A percentile compares a stretch with the other conserved stretches of the same genome.
phyloP scores from a whole-genome alignment of 2,113 vertebrate species.

The Nerophis ophidion region DNA sequence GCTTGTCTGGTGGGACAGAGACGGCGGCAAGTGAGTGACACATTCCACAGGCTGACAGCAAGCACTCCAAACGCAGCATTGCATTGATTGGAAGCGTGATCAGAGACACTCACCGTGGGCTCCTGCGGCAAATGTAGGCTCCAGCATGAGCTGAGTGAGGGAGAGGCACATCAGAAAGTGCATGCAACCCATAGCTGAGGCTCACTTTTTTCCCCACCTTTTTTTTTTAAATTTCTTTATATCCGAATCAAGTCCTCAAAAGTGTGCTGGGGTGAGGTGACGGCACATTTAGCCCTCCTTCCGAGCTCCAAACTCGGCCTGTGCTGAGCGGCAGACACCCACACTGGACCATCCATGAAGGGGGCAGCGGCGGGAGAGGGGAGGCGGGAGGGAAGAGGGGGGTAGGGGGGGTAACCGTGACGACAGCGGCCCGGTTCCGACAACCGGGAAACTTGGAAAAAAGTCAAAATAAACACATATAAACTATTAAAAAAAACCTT shows the following conservation, averaged over 20 bases:
- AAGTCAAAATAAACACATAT: neutral
- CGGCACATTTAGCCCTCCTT: slow-evolving; percentile 54
- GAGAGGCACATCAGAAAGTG: slow-evolving; percentile 69
- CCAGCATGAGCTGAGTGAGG: slow-evolving; percentile 58
- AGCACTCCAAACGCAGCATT: neutral
- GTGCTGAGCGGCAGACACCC: slow-evolving; percentile 65
- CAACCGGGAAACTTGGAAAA: slow-evolving; percentile 45
- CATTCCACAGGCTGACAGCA: slow-evolving; percentile 15
- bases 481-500: too few species aligned
- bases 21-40: slow-evolving; percentile 53
- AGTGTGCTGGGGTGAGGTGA: slow-evolving; percentile 25
- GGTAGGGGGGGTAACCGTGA: slow-evolving; percentile 61
- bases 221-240: too few species aligned
- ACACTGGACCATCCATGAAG: slow-evolving; percentile 72
- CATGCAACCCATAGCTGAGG: slow-evolving; percentile 68
- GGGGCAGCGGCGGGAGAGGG: slow-evolving; percentile 22
- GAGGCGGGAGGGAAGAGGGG: slow-evolving; percentile 12
- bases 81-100: neutral
- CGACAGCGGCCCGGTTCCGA: slow-evolving; percentile 59
- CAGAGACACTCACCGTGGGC: neutral
- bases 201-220: neutral
- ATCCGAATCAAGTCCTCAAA: too few species aligned
- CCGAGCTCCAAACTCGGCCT: slow-evolving; percentile 61
- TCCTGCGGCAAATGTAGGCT: slow-evolving; percentile 59
- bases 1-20: slow-evolving; percentile 66